phyloP scores from a whole-genome alignment of 2,113 vertebrate species.

The Syngnathus scovelli region DNA sequence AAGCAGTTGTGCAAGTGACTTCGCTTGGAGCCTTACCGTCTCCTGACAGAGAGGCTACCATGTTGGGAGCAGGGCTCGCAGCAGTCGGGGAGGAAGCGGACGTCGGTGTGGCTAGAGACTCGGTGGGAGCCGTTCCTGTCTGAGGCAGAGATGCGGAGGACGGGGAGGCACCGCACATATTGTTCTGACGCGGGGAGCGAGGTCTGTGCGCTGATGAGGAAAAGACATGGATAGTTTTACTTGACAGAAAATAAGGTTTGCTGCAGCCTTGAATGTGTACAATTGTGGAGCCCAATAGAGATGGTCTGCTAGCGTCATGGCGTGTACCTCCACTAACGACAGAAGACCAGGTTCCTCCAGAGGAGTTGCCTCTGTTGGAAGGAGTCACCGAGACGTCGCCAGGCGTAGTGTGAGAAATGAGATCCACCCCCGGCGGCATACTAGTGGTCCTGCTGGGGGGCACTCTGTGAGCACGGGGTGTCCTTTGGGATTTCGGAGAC shows the following conservation, averaged over 20 bases:
- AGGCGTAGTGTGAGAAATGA: conserved; percentile 84
- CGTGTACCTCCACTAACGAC: conserved; percentile 91
- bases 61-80: conserved; percentile 85
- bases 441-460: conserved; percentile 80
- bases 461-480: conserved; percentile 89
- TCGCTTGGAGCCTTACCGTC: conserved; percentile 73
- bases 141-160: conserved; percentile 81
- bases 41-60: conserved; percentile 79
- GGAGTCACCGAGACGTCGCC: conserved; percentile 78
- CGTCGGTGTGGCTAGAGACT: conserved; percentile 76
- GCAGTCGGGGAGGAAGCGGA: conserved; percentile 84
- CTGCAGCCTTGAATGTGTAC: too few species aligned
- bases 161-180: conserved; percentile 71
- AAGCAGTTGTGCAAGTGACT: too few species aligned
- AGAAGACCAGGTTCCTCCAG: conserved; percentile 95
- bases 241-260: too few species aligned
- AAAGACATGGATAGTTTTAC: neutral
- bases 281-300: too few species aligned
- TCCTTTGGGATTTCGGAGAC: conserved; percentile 97
- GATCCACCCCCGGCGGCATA: conserved; percentile 83
- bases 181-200: conserved; percentile 91
- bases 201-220: conserved; percentile 86
- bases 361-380: conserved; percentile 83
- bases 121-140: conserved; percentile 78
- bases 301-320: too few species aligned